Evolutionary conservation across 2,797 vertebrate species (phyloP).

Genomic region (Girardinus metallicus): DNA sequence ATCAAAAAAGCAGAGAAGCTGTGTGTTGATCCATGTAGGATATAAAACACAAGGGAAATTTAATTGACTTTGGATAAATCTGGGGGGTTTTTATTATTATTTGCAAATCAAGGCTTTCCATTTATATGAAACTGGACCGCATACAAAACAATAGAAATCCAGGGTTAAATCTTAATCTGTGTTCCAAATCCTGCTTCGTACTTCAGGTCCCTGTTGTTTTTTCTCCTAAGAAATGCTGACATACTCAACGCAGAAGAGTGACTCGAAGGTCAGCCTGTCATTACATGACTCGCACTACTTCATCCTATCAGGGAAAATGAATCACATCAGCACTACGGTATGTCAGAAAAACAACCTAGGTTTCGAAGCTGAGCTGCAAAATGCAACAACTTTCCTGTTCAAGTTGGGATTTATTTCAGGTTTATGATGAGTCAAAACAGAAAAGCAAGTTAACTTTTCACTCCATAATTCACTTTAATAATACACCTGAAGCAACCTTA

Average conservation of each 20-base stretch:
- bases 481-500: slow-evolving; percentile 6
- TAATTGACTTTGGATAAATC: not conserved
- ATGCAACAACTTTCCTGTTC: not conserved
- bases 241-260: slow-evolving; percentile 17
- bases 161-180: not conserved
- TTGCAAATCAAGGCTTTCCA: not conserved
- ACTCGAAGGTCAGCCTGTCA: slow-evolving; percentile 34
- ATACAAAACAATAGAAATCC: not conserved
- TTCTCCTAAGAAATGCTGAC: slow-evolving; percentile 12
- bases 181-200: not conserved
- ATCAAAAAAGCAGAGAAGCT: not conserved
- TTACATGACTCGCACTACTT: slow-evolving; percentile 51
- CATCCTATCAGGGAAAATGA: slow-evolving; percentile 39
- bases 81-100: not conserved
- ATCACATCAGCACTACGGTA: slow-evolving; percentile 46
- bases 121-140: not conserved
- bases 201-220: slow-evolving; percentile 16
- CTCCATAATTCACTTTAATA: not conserved
- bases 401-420: not conserved
- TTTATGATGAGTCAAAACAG: not conserved
- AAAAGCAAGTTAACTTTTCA: not conserved
- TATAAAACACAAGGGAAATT: not conserved
- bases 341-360: slow-evolving; percentile 13
- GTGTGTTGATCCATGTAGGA: not conserved
- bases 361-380: not conserved